Conservation (phyloP, 2,797 vertebrate genomes). For the Vipera ursinii region DNA sequence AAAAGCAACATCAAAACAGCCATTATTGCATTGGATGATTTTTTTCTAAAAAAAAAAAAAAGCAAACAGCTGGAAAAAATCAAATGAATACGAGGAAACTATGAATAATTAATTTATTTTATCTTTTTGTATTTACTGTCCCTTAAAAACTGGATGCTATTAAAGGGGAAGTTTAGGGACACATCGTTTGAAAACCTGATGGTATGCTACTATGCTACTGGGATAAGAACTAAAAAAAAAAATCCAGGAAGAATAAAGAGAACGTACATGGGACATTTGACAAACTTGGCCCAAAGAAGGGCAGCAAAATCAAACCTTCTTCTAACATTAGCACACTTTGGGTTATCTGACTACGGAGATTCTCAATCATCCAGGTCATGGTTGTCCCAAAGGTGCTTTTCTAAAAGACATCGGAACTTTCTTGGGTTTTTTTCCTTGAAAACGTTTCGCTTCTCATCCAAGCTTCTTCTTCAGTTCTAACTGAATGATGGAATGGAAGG, state of each 20-base stretch:
- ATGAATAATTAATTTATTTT: conserved; percentile 5
- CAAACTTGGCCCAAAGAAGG: neutral
- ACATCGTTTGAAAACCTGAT: conserved; percentile 8
- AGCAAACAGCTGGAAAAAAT: neutral
- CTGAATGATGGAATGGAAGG: neutral
- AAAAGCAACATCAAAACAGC: neutral
- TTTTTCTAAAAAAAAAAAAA: neutral
- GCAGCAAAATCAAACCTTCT: neutral
- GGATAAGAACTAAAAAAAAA: neutral
- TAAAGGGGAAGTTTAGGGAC: neutral
- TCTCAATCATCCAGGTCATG: neutral
- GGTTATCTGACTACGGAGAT: neutral
- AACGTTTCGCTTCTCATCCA: neutral
- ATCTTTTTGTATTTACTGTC: neutral
- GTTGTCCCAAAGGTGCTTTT: no score
- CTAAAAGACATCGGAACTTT: neutral
- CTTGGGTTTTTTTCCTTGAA: neutral
- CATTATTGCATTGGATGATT: neutral
- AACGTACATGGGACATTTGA: neutral
- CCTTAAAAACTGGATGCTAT: neutral
- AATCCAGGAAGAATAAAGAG: neutral
- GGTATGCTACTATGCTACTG: neutral
- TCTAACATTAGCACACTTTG: neutral
- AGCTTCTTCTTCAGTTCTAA: neutral
- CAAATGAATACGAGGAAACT: neutral